phyloP scores from a whole-genome alignment of 2,113 vertebrate species.

The Nothocercus julius region DNA sequence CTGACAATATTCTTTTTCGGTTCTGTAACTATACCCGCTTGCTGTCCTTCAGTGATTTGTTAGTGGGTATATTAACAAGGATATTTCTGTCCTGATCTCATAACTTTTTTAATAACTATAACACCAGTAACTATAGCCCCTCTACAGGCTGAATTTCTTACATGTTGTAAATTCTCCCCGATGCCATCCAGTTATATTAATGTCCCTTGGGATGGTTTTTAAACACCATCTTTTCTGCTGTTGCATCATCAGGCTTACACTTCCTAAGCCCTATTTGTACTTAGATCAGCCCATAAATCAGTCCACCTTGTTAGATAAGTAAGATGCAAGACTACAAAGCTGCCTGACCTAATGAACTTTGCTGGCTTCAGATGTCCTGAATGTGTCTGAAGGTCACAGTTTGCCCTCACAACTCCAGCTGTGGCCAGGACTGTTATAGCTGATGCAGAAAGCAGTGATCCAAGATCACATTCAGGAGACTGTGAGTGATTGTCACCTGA shows the following conservation, averaged over 20 bases:
- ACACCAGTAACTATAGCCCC: constrained; percentile 9
- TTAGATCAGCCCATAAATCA: constrained; percentile 33
- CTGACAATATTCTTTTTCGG: background rate
- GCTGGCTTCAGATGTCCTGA: background rate
- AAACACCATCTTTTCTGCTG: background rate
- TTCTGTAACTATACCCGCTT: background rate
- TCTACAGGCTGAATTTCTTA: background rate
- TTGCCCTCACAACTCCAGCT: background rate
- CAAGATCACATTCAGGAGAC: background rate
- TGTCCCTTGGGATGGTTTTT: constrained; percentile 12
- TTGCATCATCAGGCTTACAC: constrained; percentile 39
- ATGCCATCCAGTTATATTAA: background rate
- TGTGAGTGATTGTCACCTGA: background rate
- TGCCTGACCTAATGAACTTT: background rate
- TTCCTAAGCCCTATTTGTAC: constrained; percentile 30
- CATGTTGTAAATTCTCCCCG: background rate
- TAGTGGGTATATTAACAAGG: constrained; percentile 37
- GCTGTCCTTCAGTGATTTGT: constrained; percentile 46
- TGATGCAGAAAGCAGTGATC: background rate
- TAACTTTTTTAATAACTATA: constrained; percentile 18
- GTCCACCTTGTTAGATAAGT: constrained; percentile 22
- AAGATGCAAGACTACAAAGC: constrained; percentile 11
- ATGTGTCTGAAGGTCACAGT: background rate
- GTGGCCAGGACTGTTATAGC: background rate
- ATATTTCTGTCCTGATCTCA: constrained; percentile 56